A percentile compares a stretch with the other conserved stretches of the same genome.
Conservation (phyloP, 2,113 vertebrate genomes). For the Varanus salvator region DNA sequence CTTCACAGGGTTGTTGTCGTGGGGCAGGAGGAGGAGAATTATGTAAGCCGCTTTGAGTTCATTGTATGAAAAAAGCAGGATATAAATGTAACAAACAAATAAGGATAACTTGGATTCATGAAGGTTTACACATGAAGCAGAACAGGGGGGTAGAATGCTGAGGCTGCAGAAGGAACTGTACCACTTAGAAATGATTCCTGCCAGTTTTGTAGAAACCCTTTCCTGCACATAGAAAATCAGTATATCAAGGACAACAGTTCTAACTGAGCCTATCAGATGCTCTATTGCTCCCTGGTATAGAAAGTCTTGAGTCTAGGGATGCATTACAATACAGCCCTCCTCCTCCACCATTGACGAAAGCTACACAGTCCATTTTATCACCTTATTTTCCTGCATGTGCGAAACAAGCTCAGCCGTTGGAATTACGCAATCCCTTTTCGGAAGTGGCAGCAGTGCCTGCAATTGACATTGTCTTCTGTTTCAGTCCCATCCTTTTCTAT, state of each 20-base stretch:
- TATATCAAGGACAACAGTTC: neutral
- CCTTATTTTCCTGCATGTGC: neutral
- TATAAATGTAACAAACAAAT: too few species aligned
- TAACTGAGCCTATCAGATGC: neutral
- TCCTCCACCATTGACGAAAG: too few species aligned
- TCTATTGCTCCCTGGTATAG: neutral
- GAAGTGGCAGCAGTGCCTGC: neutral
- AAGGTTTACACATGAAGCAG: neutral
- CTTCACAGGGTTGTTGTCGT: too few species aligned
- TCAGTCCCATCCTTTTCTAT: neutral
- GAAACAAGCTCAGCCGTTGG: neutral
- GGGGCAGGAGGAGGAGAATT: too few species aligned
- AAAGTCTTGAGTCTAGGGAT: neutral
- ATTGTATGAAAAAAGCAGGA: too few species aligned
- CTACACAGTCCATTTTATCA: neutral
- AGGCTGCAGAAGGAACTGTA: neutral
- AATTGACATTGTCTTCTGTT: neutral
- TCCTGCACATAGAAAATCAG: neutral
- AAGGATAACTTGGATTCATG: neutral
- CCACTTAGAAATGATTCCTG: neutral
- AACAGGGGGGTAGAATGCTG: neutral
- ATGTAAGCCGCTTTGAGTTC: too few species aligned
- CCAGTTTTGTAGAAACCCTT: neutral
- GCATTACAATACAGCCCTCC: neutral
- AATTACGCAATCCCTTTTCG: neutral